Conservation (phyloP, 2,888 invertebrate species). For the Eremobia ochroleuca region DNA sequence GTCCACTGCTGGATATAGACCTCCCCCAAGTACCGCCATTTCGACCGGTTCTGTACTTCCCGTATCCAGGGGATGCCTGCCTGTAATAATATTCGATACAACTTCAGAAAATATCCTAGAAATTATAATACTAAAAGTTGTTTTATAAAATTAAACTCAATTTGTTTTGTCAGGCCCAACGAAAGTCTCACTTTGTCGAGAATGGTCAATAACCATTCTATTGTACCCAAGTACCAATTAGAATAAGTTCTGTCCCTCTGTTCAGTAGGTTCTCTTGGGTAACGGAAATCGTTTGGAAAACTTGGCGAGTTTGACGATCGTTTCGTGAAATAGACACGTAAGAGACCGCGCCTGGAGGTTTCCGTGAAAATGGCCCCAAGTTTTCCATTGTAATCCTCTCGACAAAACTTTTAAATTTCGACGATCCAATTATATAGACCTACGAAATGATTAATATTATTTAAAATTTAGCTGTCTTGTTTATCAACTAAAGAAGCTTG, state of each 20-base stretch:
- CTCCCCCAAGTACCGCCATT: not conserved
- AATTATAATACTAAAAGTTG: not conserved
- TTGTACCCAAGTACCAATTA: conserved; percentile 52
- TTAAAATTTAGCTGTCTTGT: not conserved
- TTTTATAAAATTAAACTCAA: conserved; percentile 22
- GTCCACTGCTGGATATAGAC: not conserved
- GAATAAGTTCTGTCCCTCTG: conserved; percentile 44
- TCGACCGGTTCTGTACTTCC: not conserved
- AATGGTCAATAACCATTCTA: conserved; percentile 36
- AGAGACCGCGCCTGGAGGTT: conserved; percentile 27
- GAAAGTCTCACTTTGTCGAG: conserved; percentile 14
- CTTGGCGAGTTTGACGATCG: conserved; percentile 41
- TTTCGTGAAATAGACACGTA: conserved; percentile 47
- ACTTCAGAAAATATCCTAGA: not conserved
- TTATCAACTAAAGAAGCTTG: conserved; percentile 12
- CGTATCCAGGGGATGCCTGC: not conserved
- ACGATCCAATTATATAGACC: conserved; percentile 16
- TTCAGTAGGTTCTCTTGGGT: conserved; percentile 32
- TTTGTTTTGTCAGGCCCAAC: conserved; percentile 25
- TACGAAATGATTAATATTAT: not conserved
- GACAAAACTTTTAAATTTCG: conserved; percentile 17
- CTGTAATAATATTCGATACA: not conserved
- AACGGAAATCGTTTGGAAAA: conserved; percentile 45
- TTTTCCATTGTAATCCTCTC: conserved; percentile 5
- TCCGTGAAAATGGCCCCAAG: conserved; percentile 17